phyloP scores from a whole-genome alignment of 2,113 vertebrate genomes.

The Lophius piscatorius region DNA sequence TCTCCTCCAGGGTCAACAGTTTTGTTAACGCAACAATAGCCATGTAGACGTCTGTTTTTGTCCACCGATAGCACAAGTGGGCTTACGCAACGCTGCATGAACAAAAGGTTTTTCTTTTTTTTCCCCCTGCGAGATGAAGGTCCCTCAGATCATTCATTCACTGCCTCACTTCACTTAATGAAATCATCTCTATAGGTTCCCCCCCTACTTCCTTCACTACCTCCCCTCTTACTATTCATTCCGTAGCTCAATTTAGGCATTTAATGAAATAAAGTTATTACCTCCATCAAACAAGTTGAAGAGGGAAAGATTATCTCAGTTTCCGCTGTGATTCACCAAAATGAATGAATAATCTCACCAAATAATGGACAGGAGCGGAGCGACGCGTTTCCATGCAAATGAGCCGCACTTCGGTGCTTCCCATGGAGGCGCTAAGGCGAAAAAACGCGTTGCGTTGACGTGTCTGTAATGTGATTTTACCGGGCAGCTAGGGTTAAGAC shows the following conservation, averaged over 20 bases:
- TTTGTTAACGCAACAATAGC: conserved; percentile 14
- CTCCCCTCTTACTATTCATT: conserved; percentile 30
- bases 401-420: conserved; percentile 32
- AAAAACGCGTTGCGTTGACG: conserved; percentile 51
- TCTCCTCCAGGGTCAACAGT: conserved; percentile 45
- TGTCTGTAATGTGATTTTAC: conserved; percentile 54
- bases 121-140: conserved; percentile 20
- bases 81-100: conserved; percentile 18
- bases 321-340: conserved; percentile 45
- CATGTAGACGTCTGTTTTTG: conserved; percentile 1
- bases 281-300: conserved; percentile 25
- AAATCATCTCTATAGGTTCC: conserved; percentile 39
- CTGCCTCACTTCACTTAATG: conserved; percentile 52
- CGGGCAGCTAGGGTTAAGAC: conserved; percentile 38
- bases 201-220: conserved; percentile 14
- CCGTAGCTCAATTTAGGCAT: conserved; percentile 44
- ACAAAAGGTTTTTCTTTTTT: conserved; percentile 16
- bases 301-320: conserved; percentile 42
- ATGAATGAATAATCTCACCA: conserved; percentile 34
- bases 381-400: conserved; percentile 62
- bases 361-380: conserved; percentile 18
- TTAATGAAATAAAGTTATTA: conserved; percentile 56
- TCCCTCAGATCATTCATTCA: conserved; percentile 13
- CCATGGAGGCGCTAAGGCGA: conserved; percentile 36
- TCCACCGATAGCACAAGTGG: no score